A percentile compares a stretch with the other conserved stretches of the same genome.
These are phyloP conservation scores for Drosophila kambysellisi DNA, from an alignment of 2,888 invertebrate species.

Conservation along the genomic window DNA sequence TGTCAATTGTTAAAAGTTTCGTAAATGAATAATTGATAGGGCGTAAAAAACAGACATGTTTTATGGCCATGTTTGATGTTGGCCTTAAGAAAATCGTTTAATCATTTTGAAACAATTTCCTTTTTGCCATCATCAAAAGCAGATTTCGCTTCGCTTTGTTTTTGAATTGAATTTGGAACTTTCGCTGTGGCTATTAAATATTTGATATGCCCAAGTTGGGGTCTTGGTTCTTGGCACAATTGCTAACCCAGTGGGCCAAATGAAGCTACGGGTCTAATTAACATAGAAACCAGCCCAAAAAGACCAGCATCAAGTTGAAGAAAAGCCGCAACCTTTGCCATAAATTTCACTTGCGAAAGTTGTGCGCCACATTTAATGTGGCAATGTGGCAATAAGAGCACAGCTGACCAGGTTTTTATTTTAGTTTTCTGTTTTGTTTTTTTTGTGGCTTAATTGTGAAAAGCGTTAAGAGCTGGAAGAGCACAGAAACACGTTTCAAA, in stretches of 20 bases:
- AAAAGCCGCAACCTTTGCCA: conserved; percentile 38
- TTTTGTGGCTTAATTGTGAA: conserved; percentile 37
- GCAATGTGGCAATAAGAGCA: conserved; percentile 26
- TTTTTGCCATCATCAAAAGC: neutral
- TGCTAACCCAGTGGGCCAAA: conserved; percentile 2
- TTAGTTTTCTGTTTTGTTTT: conserved; percentile 2
- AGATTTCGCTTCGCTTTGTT: neutral
- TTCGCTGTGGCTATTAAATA: conserved; percentile 1
- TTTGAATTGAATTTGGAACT: neutral
- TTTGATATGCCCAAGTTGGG: neutral
- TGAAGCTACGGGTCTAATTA: conserved; percentile 44
- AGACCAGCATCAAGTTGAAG: conserved; percentile 25
- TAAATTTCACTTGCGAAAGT: conserved; percentile 74
- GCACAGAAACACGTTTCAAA: conserved; percentile 73
- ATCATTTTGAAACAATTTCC: neutral
- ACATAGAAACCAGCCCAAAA: conserved; percentile 42
- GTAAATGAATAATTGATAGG: conserved; percentile 10
- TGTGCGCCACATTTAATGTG: conserved; percentile 48
- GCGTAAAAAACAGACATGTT: neutral
- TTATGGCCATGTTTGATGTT: neutral
- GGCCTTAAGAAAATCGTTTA: neutral
- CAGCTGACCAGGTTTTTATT: conserved; percentile 38
- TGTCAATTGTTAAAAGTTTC: conserved; percentile 26
- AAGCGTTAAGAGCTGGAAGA: conserved; percentile 45
- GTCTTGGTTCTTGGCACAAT: conserved; percentile 10